Evolutionary conservation across 2,113 vertebrate species (phyloP).

Genomic region (Colossoma macropomum): DNA sequence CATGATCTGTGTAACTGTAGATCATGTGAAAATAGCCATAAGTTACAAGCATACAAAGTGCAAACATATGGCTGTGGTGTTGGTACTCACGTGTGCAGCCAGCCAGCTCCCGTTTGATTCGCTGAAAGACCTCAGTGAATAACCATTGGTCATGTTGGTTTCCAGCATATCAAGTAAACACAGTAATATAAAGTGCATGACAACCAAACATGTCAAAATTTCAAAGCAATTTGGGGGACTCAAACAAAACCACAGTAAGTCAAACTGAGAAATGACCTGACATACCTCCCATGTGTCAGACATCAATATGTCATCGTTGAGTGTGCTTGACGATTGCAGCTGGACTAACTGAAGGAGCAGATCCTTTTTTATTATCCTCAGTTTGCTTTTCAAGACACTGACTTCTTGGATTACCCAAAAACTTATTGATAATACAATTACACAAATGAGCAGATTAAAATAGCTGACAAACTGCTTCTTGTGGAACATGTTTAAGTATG

Average conservation of each 20-base stretch:
- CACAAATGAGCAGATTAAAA: conserved; percentile 58
- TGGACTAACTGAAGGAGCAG: conserved; percentile 69
- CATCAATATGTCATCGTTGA: conserved; percentile 61
- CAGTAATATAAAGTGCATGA: conserved; percentile 7
- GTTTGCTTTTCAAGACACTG: conserved; percentile 65
- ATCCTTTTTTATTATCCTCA: conserved; percentile 66
- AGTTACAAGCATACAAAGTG: conserved; percentile 26
- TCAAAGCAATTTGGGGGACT: conserved; percentile 11
- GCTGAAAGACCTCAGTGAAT: conserved; percentile 29
- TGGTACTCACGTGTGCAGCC: conserved; percentile 61
- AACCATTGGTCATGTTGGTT: neutral
- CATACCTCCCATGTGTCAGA: conserved; percentile 70
- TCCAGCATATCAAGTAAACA: conserved; percentile 19
- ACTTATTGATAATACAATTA: conserved; percentile 60
- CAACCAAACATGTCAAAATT: conserved; percentile 17
- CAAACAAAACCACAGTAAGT: conserved; percentile 11
- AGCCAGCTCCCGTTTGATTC: conserved; percentile 64
- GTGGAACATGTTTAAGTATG: conserved; percentile 44
- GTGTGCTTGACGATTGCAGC: conserved; percentile 60
- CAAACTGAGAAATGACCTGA: conserved; percentile 55
- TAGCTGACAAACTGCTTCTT: conserved; percentile 48
- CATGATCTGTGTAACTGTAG: conserved; percentile 5
- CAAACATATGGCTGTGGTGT: conserved; percentile 36
- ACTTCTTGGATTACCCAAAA: conserved; percentile 68
- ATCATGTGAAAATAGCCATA: conserved; percentile 25